Conservation (phyloP, 23 tunicate genomes). For the Ciona savignyi region DNA sequence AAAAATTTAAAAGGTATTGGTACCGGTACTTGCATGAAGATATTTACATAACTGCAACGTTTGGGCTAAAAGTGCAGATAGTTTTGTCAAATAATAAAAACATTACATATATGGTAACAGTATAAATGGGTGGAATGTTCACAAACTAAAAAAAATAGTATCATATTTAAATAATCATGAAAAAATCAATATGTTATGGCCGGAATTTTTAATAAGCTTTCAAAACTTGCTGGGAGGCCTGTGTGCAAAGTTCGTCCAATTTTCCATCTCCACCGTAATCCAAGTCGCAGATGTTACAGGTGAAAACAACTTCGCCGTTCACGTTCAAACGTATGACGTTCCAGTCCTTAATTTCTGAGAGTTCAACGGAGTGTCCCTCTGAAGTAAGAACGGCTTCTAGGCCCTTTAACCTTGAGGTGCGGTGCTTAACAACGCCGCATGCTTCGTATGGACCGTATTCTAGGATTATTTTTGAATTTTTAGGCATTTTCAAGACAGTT, state of each 20-base stretch:
- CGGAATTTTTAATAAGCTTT: conserved; percentile 76
- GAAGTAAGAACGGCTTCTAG: conserved; percentile 54
- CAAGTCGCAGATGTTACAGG: conserved; percentile 52
- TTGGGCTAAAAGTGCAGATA: no score
- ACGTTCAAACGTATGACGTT: conserved; percentile 70
- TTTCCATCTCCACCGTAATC: conserved; percentile 93
- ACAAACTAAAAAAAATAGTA: no score
- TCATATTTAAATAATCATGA: no score
- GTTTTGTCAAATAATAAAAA: no score
- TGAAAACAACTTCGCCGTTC: conserved; percentile 73
- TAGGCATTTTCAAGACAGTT: conserved; percentile 46
- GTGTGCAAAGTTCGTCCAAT: conserved; percentile 48
- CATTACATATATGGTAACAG: no score
- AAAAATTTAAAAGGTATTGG: no score
- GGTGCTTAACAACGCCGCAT: conserved; percentile 79
- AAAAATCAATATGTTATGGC: no score
- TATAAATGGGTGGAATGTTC: no score
- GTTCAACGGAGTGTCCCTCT: conserved; percentile 50
- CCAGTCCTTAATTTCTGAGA: conserved; percentile 62
- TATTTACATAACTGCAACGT: no score
- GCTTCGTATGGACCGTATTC: conserved; percentile 92
- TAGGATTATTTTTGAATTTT: conserved; percentile 44
- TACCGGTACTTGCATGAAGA: no score
- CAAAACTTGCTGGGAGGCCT: conserved; percentile 37
- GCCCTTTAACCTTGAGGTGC: conserved; percentile 67